phyloP scores from a whole-genome alignment of 2,113 vertebrate species.

The Hyperoodon ampullatus region DNA sequence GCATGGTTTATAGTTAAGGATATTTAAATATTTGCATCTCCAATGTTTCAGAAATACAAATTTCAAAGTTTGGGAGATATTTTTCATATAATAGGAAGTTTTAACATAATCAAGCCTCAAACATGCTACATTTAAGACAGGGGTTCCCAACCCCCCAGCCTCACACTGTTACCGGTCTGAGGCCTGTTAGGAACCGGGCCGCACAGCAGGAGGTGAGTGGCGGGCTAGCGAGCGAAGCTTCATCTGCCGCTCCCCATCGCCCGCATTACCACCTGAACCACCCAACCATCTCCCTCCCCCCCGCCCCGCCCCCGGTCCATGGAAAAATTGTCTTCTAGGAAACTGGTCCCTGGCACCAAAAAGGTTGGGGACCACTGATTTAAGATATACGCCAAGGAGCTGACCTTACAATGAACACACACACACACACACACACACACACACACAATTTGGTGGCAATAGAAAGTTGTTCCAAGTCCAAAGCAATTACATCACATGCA shows the following conservation, averaged over 20 bases:
- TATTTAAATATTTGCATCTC: slow-evolving; percentile 20
- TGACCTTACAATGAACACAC: background rate
- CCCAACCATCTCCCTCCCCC: too few relatives aligned
- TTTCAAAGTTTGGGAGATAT: background rate
- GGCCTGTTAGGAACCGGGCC: too few relatives aligned
- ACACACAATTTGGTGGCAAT: slow-evolving; percentile 10
- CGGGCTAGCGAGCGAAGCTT: too few relatives aligned
- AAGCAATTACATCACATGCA: background rate
- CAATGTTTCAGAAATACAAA: slow-evolving; percentile 10
- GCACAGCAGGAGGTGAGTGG: too few relatives aligned
- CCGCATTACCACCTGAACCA: too few relatives aligned
- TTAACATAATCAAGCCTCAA: background rate
- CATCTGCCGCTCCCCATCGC: too few relatives aligned
- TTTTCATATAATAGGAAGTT: slow-evolving; percentile 15
- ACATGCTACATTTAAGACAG: background rate
- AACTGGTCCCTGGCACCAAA: too few relatives aligned
- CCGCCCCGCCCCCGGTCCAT: too few relatives aligned
- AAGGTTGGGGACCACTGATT: too few relatives aligned
- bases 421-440: background rate
- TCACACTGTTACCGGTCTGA: too few relatives aligned
- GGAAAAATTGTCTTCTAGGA: too few relatives aligned
- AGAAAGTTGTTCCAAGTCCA: background rate
- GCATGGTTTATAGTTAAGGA: background rate
- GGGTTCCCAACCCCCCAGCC: too few relatives aligned
- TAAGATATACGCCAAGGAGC: background rate